Evolutionary conservation across 2,113 vertebrate species (phyloP).

Genomic region (Xiphophorus hellerii): DNA sequence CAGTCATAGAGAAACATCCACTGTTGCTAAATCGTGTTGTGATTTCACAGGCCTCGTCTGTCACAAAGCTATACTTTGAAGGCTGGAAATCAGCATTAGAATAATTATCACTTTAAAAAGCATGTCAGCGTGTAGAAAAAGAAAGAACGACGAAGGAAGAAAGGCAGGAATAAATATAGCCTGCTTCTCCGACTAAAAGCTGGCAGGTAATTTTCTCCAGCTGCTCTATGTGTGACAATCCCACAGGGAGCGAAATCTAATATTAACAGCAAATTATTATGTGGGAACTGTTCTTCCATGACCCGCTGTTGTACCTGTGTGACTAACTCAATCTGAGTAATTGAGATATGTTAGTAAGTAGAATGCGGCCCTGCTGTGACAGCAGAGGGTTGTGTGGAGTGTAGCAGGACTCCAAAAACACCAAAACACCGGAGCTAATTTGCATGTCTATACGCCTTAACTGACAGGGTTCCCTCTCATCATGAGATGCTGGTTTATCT

Average conservation of each 20-base stretch:
- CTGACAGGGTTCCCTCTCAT: conserved; percentile 43
- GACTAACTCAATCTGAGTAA: conserved; percentile 76
- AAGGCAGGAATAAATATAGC: conserved; percentile 80
- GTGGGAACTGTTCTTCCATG: conserved; percentile 75
- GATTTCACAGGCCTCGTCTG: conserved; percentile 67
- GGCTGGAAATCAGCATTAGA: conserved; percentile 59
- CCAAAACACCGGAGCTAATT: conserved; percentile 42
- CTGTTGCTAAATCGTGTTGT: conserved; percentile 56
- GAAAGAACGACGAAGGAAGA: not conserved
- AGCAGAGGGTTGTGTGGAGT: conserved; percentile 67
- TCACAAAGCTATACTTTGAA: conserved; percentile 65
- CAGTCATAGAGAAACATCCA: conserved; percentile 52
- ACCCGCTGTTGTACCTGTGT: conserved; percentile 73
- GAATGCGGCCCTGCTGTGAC: conserved; percentile 62
- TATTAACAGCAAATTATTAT: conserved; percentile 83
- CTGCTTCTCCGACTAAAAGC: conserved; percentile 67
- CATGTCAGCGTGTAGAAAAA: conserved; percentile 63
- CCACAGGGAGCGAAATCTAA: conserved; percentile 77
- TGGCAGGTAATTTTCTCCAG: conserved; percentile 82
- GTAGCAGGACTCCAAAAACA: conserved; percentile 66
- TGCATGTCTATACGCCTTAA: conserved; percentile 62
- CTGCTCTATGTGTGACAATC: conserved; percentile 76
- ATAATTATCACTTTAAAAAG: conserved; percentile 80
- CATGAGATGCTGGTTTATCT: conserved; percentile 29
- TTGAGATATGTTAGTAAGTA: conserved; percentile 68